These are phyloP conservation scores for Aegypius monachus DNA, from an alignment of 2,113 vertebrate species.

Conservation along the genomic window DNA sequence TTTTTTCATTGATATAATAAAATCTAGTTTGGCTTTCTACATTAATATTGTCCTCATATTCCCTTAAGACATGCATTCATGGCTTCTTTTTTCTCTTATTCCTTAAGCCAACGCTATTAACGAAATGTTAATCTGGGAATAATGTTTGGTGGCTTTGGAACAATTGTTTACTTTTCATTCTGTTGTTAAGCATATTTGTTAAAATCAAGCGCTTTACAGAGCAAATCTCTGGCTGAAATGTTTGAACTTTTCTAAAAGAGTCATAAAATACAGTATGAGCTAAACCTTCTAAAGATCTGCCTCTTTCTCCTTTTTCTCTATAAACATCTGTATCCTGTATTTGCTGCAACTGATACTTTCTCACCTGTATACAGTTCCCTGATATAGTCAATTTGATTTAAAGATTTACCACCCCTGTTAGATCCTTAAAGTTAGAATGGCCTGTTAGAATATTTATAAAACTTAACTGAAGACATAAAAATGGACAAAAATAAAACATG, in stretches of 20 bases:
- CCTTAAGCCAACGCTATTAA: not conserved
- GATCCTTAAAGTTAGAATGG: conserved; percentile 6
- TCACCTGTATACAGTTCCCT: not conserved
- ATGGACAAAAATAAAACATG: not conserved
- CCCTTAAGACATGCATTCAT: not conserved
- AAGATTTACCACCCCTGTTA: conserved; percentile 6
- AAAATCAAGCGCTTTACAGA: not conserved
- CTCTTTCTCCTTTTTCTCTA: not conserved
- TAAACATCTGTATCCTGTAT: conserved; percentile 29
- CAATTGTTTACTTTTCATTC: not conserved
- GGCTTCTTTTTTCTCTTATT: not conserved
- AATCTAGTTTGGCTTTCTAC: not conserved
- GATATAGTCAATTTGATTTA: conserved; percentile 39
- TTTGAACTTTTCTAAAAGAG: not conserved
- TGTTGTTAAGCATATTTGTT: not conserved
- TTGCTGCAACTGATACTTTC: conserved; percentile 44
- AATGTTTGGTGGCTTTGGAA: not conserved
- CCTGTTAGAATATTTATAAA: conserved; percentile 39
- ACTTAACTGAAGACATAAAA: conserved; percentile 29
- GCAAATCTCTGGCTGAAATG: not conserved
- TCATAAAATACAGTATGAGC: not conserved
- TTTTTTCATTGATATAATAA: not conserved
- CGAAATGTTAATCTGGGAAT: not conserved
- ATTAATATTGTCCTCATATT: not conserved
- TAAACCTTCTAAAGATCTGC: not conserved